A percentile compares a stretch with the other conserved stretches of the same genome.
These are phyloP conservation scores for Sminthurides aquaticus DNA, from an alignment of 2,888 invertebrate genomes.

Conservation along the genomic window DNA sequence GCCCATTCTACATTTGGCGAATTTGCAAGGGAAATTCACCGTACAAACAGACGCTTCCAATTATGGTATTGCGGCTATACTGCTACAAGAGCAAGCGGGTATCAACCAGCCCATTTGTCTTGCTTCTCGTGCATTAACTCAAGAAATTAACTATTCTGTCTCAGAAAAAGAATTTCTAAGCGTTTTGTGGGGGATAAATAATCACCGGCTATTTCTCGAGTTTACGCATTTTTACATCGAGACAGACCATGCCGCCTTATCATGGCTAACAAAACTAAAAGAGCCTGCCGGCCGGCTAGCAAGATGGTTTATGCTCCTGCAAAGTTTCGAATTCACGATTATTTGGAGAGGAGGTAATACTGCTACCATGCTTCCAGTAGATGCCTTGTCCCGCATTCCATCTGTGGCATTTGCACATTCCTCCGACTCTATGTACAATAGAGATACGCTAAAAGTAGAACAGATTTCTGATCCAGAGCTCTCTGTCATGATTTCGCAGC, in stretches of 20 bases:
- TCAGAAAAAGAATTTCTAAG: slow-evolving; percentile 48
- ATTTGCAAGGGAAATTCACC: slow-evolving; percentile 36
- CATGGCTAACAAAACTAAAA: slow-evolving; percentile 48
- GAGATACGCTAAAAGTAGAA: too few relatives aligned
- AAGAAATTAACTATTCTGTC: slow-evolving; percentile 47
- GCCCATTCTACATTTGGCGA: slow-evolving; percentile 36
- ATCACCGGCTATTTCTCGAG: slow-evolving; percentile 48
- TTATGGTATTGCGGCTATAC: slow-evolving; percentile 42
- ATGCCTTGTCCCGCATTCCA: slow-evolving; percentile 45
- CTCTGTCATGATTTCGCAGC: too few relatives aligned
- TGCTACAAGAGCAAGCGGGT: slow-evolving; percentile 39
- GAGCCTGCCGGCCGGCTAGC: slow-evolving; percentile 48
- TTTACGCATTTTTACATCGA: slow-evolving; percentile 45
- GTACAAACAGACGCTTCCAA: slow-evolving; percentile 43
- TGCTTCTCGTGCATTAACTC: slow-evolving; percentile 34
- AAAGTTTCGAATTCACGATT: slow-evolving; percentile 46
- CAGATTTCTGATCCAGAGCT: background rate
- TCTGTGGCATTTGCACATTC: too few relatives aligned
- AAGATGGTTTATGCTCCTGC: slow-evolving; percentile 48
- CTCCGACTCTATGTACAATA: background rate
- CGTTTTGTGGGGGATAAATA: slow-evolving; percentile 46
- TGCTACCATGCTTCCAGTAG: slow-evolving; percentile 44
- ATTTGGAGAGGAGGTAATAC: slow-evolving; percentile 44
- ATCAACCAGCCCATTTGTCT: slow-evolving; percentile 36
- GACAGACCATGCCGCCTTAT: slow-evolving; percentile 50